phyloP scores from a whole-genome alignment of 2,888 invertebrate genomes.

The Sphaerophoria rueppellii region DNA sequence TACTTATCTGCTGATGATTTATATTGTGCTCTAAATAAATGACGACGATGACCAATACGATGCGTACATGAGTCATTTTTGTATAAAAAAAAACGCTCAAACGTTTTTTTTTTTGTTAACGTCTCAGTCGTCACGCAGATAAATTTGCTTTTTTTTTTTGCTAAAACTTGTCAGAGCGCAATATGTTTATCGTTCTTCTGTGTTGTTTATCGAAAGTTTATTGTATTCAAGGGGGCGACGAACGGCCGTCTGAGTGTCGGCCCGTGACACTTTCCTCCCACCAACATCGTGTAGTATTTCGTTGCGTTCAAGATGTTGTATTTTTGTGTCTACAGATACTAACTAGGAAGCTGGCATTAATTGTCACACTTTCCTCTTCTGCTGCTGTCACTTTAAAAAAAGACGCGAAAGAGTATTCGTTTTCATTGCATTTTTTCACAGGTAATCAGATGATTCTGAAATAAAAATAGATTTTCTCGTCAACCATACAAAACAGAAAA shows the following conservation, averaged over 20 bases:
- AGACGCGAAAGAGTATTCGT: not conserved
- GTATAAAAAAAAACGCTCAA: too few species aligned
- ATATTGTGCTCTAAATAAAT: too few species aligned
- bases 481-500: slow-evolving; percentile 23
- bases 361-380: not conserved
- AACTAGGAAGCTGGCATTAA: slow-evolving; percentile 58
- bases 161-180: slow-evolving; percentile 36
- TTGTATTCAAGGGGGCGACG: slow-evolving; percentile 59
- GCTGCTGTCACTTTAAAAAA: not conserved
- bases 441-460: slow-evolving; percentile 64
- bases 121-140: not conserved
- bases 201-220: slow-evolving; percentile 56
- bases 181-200: slow-evolving; percentile 32
- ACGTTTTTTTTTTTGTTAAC: too few species aligned
- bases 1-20: too few species aligned
- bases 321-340: slow-evolving; percentile 18
- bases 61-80: too few species aligned
- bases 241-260: slow-evolving; percentile 23
- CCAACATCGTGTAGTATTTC: slow-evolving; percentile 31
- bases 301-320: slow-evolving; percentile 49
- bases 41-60: too few species aligned
- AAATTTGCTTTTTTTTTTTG: slow-evolving; percentile 10
- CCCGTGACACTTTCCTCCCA: slow-evolving; percentile 46
- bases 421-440: slow-evolving; percentile 56
- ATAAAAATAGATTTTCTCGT: slow-evolving; percentile 67